A percentile compares a stretch with the other conserved stretches of the same genome.
phyloP scores from a whole-genome alignment of 2,797 vertebrate genomes.

The Eulemur mongoz region DNA sequence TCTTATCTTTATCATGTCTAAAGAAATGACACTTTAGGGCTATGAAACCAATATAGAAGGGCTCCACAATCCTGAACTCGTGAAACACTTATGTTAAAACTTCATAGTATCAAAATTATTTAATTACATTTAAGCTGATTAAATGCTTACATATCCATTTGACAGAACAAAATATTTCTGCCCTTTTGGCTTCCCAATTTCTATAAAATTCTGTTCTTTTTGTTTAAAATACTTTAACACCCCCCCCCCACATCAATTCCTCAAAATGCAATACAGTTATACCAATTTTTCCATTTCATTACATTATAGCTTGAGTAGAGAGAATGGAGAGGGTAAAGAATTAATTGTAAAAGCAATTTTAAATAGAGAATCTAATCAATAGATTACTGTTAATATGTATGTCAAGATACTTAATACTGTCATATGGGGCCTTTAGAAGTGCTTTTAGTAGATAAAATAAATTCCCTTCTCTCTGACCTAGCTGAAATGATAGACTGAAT shows the following conservation, averaged over 20 bases:
- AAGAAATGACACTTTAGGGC: conserved; percentile 9
- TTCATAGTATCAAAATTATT: neutral
- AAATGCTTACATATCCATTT: neutral
- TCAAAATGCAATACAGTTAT: neutral
- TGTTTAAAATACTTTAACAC: neutral
- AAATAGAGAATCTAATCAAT: neutral
- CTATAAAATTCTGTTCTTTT: neutral
- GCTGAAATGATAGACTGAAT: neutral
- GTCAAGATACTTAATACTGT: neutral
- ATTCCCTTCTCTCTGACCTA: neutral
- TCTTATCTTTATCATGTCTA: neutral
- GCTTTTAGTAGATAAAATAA: conserved; percentile 16
- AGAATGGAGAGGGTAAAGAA: neutral
- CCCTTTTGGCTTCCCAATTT: conserved; percentile 6
- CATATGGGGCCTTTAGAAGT: neutral
- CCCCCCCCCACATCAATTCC: neutral
- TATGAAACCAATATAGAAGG: neutral
- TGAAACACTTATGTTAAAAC: neutral
- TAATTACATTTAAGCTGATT: neutral
- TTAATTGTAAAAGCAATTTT: neutral
- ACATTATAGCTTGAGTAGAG: neutral
- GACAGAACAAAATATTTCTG: neutral
- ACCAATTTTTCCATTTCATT: neutral
- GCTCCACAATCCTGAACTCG: neutral
- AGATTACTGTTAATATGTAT: neutral